These are phyloP conservation scores for Melanotaenia duboulayi DNA, from an alignment of 2,113 vertebrate species.

Conservation along the genomic window DNA sequence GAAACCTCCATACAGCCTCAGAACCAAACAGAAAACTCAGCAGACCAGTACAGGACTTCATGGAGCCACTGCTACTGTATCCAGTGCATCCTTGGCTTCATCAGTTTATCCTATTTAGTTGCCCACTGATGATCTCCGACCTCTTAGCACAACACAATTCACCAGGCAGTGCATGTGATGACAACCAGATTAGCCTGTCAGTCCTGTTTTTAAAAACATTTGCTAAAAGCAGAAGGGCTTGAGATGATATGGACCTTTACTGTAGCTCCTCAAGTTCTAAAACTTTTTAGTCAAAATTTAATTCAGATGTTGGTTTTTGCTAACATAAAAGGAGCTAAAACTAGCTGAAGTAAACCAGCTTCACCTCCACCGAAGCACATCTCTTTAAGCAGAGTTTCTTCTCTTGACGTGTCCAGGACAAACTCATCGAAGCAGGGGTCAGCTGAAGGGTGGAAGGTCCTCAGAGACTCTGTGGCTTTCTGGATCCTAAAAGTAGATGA, in stretches of 20 bases:
- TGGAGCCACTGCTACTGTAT: too few species aligned
- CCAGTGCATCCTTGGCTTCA: conserved; percentile 9
- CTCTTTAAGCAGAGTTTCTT: conserved; percentile 89
- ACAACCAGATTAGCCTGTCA: background rate
- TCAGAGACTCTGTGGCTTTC: conserved; percentile 93
- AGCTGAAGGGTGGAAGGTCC: conserved; percentile 90
- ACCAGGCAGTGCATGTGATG: conserved; percentile 19
- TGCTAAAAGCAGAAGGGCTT: background rate
- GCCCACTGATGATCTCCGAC: conserved; percentile 45
- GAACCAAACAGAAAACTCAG: background rate
- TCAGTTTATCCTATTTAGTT: conserved; percentile 40
- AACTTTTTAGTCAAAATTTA: too few species aligned
- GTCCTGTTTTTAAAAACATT: background rate
- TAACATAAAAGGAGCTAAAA: too few species aligned
- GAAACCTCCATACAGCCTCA: too few species aligned
- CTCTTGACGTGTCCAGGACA: conserved; percentile 87
- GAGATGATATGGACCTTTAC: too few species aligned
- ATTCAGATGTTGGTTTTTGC: too few species aligned
- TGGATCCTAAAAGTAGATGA: conserved; percentile 86
- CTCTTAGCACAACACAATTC: conserved; percentile 35
- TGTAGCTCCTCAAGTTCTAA: too few species aligned
- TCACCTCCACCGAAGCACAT: conserved; percentile 91
- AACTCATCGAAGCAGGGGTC: conserved; percentile 93
- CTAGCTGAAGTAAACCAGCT: background rate
- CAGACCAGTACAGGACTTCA: background rate